Base-by-base conservation (phyloP, 1,140 invertebrate genomes). In the Leguminivora glycinivorella region DNA sequence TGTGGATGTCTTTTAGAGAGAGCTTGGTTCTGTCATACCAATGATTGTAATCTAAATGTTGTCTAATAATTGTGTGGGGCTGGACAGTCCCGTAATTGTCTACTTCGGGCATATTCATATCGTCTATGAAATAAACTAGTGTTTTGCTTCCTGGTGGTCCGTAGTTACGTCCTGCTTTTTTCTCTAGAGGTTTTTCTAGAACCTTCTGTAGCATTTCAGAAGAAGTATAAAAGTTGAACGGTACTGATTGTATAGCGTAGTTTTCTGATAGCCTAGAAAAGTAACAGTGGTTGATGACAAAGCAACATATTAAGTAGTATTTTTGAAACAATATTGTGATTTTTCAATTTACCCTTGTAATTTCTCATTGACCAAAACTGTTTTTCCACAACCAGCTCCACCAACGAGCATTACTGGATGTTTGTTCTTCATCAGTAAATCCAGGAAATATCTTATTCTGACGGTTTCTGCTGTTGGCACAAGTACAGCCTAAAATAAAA, bases 21-120 rank as follows among this genome's bases (percentile, higher is more conserved):
- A 99, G 90, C 84, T 98, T 98, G 0, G 95, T 95, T 34, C 98
- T 92, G 83, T 99, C 98, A 74, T 98, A 98, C 98, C 98, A 99
- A 87, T 99, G 98, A 66, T 95, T 95, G 83, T 99, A 99, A 89
- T 99, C 98, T 76, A 99, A 91, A 91, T 99, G 98, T 83, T 99
- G 98, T 22, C 98, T 93, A 67, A 99, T 98, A 6, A 99, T 91
- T 0, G 98, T 99, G 85, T 99, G 98, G 0, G 98, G 98, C 90
- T 99, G 98, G 0, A 99, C 98, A 0, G 98, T 99, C 12, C 97
- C 98, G 82, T 99, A 99, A 58, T 93, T 88, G 90, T 99, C 98
- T 7, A 98, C 98, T 93, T 98, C 97, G 14, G 98, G 98, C 98
- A 99, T 99, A 85, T 99, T 99, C 95, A 99, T 96, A 82, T 99